Base-by-base conservation (phyloP, 2,888 invertebrate species). In the Watsonalla cultraria region DNA sequence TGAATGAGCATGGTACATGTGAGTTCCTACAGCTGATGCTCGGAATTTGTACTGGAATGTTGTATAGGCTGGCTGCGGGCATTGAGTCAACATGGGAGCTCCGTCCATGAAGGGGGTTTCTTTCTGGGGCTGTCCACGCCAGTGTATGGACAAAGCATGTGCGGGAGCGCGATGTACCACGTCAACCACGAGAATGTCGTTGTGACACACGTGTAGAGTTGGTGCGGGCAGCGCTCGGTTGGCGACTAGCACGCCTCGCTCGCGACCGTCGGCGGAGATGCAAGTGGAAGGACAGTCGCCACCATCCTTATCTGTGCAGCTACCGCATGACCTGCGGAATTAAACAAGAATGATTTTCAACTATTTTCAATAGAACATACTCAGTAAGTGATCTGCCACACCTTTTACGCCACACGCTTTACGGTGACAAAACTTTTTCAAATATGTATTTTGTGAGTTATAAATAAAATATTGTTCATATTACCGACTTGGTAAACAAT, bases 61-160 rank as follows among this genome's bases (percentile, higher is more conserved):
- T 2, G 94, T 94, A 71, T 93, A 94, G 47, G 95, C 93, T 0
- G 93, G 91, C 68, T 95, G 94, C 0, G 95, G 95, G 66, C 95
- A 95, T 77, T 95, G 95, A 0, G 95, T 95, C 52, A 95, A 84
- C 92, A 95, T 92, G 0, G 95, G 94, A n/a, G 94, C 93, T 48
- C 95, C 95, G 62, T 95, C 95, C 95, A 95, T 95, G 72, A 93
- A 94, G 0, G 95, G 95, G 7, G 94, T 93, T 85, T 89, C 93
- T 61, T 93, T 80, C 82, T 92, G 74, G 68, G 93, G 94, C 61
- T 95, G 95, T 0, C 96, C 96, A 60, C 96, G 93, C 96, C 96
- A 96, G 79, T 96, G 96, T 51, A 96, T 91, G 0, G 94, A 92
- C 0, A 94, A 87, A 0, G 94, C 93, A 69, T 94, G 93, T 0